These are phyloP conservation scores for Balaeniceps rex DNA, from an alignment of 2,113 vertebrate species.

Conservation along the genomic window DNA sequence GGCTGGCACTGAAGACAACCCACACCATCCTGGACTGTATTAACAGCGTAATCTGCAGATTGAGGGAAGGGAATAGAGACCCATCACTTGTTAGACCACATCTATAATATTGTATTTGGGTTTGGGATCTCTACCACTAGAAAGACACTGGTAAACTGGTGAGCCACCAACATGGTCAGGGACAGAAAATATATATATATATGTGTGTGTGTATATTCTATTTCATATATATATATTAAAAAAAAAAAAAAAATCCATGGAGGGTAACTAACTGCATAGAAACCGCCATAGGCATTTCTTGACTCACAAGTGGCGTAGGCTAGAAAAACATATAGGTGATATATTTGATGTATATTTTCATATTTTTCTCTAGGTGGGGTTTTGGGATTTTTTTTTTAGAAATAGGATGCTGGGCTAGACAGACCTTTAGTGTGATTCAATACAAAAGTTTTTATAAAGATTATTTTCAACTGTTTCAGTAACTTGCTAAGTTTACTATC, in stretches of 20 bases:
- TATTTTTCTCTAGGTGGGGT: neutral
- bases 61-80: neutral
- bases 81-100: neutral
- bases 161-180: neutral
- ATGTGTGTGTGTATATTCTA: no score
- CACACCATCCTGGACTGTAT: neutral
- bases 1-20: neutral
- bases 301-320: neutral
- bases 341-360: neutral
- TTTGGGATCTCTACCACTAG: neutral
- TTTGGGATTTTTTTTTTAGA: neutral
- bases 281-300: neutral
- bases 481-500: neutral
- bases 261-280: neutral
- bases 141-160: neutral
- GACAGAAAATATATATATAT: neutral
- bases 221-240: no score
- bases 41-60: neutral
- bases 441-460: neutral
- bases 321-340: neutral
- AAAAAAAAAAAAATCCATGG: neutral
- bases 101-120: neutral
- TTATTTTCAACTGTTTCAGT: neutral
- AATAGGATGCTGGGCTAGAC: neutral
- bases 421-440: neutral